Evolutionary conservation across 2,888 invertebrate species (phyloP).

Genomic region (Macroteleia sp.): DNA sequence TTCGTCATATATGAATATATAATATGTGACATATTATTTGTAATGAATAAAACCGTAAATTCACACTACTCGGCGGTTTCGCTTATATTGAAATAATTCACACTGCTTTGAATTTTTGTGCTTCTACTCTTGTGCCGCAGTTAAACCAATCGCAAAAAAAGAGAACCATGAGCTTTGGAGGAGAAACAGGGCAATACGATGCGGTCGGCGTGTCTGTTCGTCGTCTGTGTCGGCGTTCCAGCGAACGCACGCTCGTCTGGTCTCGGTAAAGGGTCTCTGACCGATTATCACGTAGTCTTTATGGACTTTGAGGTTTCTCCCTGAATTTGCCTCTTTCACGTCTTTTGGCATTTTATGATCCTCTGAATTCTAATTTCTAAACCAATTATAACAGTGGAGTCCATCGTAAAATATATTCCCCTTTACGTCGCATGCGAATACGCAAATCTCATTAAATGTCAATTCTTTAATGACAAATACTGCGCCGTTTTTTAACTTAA

Average conservation of each 20-base stretch:
- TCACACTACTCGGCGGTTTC: neutral
- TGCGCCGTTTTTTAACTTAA: too few relatives aligned
- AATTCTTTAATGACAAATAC: slow-evolving; percentile 7
- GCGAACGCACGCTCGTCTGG: slow-evolving; percentile 74
- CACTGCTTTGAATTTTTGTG: slow-evolving; percentile 32
- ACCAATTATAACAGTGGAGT: slow-evolving; percentile 29
- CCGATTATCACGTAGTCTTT: slow-evolving; percentile 81
- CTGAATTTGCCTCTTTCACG: slow-evolving; percentile 31
- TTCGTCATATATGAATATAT: too few relatives aligned
- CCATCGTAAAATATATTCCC: slow-evolving; percentile 20
- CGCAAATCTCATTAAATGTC: slow-evolving; percentile 36
- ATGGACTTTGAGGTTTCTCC: slow-evolving; percentile 78
- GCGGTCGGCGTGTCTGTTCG: slow-evolving; percentile 42
- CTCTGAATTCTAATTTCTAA: slow-evolving; percentile 30
- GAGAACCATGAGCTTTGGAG: slow-evolving; percentile 12
- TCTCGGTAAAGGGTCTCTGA: slow-evolving; percentile 78
- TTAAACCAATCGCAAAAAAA: slow-evolving; percentile 31
- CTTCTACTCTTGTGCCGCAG: slow-evolving; percentile 24
- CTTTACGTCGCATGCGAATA: slow-evolving; percentile 7
- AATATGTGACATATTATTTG: too few relatives aligned
- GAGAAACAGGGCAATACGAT: slow-evolving; percentile 40
- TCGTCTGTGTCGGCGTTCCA: slow-evolving; percentile 62
- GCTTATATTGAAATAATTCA: slow-evolving; percentile 4
- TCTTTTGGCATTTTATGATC: slow-evolving; percentile 25
- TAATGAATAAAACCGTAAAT: neutral